Evolutionary conservation across 1,140 invertebrate genomes (phyloP).

Genomic region (Drosophila insularis): DNA sequence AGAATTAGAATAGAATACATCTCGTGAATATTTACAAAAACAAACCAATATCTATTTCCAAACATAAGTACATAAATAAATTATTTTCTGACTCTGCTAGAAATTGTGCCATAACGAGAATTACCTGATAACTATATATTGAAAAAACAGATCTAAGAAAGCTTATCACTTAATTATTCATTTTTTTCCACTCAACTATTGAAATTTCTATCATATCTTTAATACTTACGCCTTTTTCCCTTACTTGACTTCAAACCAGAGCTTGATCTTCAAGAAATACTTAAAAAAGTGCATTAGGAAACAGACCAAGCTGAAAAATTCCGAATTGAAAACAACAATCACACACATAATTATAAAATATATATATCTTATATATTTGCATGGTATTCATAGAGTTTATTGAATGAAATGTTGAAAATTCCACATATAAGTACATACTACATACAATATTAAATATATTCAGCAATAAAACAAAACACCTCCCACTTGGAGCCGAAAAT

Average conservation of each 20-base stretch:
- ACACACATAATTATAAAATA: constrained; percentile 7
- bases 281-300: constrained; percentile 9
- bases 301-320: constrained; percentile 16
- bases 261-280: neutral
- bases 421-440: constrained; percentile 65
- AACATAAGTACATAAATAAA: neutral
- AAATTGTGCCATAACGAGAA: constrained; percentile 44
- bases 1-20: neutral
- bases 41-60: neutral
- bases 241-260: constrained; percentile 1
- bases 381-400: constrained; percentile 45
- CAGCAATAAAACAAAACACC: constrained; percentile 23
- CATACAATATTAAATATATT: constrained; percentile 44
- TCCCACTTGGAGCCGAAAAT: constrained; percentile 26
- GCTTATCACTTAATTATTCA: neutral
- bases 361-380: constrained; percentile 26
- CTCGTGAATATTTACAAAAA: neutral
- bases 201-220: constrained; percentile 38
- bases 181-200: constrained; percentile 10
- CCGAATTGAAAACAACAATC: neutral
- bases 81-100: neutral
- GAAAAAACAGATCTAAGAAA: constrained; percentile 20
- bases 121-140: constrained; percentile 52
- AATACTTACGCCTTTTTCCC: constrained; percentile 15
- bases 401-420: constrained; percentile 41